Conservation (phyloP, 1,140 invertebrate genomes). For the Diprion similis region DNA sequence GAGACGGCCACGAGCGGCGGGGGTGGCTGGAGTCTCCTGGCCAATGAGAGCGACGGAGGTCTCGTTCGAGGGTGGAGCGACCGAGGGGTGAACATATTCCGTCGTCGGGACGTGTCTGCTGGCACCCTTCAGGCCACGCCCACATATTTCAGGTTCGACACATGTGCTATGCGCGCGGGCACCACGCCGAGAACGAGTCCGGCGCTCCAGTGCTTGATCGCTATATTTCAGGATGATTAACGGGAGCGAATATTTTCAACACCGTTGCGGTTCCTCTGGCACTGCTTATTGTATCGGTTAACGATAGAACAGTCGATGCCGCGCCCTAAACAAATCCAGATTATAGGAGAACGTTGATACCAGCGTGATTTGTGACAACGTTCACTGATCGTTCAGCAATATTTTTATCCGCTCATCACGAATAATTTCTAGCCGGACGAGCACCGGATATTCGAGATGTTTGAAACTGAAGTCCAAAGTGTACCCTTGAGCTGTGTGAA, state of each 20-base stretch:
- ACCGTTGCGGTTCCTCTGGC: conserved; percentile 28
- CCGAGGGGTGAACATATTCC: conserved; percentile 60
- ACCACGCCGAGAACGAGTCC: conserved; percentile 26
- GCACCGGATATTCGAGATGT: too few relatives aligned
- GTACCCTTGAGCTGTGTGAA: too few relatives aligned
- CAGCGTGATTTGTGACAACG: background rate
- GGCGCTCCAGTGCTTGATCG: conserved; percentile 16
- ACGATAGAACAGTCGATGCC: too few relatives aligned
- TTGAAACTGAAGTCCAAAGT: too few relatives aligned
- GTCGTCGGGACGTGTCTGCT: conserved; percentile 57
- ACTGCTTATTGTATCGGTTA: background rate
- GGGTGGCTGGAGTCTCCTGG: conserved; percentile 43
- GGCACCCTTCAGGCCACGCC: conserved; percentile 57
- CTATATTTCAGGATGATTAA: conserved; percentile 58
- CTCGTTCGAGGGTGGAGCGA: conserved; percentile 58
- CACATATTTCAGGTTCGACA: conserved; percentile 65
- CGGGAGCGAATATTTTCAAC: conserved; percentile 60
- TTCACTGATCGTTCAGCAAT: background rate
- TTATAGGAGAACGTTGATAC: background rate
- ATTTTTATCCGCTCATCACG: background rate
- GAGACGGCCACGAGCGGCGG: conserved; percentile 45
- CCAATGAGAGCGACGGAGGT: conserved; percentile 50
- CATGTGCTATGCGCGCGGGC: conserved; percentile 48
- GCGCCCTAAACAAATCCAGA: background rate
- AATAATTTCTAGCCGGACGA: too few relatives aligned